Base-by-base conservation (phyloP, 2,113 vertebrate genomes). In the Phaethornis superciliosus region DNA sequence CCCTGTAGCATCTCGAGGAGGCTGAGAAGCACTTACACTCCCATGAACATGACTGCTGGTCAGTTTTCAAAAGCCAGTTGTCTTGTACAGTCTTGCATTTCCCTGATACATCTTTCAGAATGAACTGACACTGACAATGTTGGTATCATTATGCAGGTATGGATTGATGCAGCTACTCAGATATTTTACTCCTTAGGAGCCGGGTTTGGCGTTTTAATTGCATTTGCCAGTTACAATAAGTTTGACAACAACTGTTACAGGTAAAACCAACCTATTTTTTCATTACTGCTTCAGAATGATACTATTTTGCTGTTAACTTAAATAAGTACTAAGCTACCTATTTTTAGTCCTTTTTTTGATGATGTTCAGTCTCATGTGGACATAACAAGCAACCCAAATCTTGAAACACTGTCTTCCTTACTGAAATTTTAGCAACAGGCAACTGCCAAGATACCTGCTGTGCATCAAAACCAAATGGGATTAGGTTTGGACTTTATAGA, bases 171-270 rank as follows among this genome's bases (percentile, higher is more conserved):
- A 70, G 99, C 99, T 54, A 99, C 99, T 24, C 99, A 99, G 97
- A 99, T 99, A 95, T 99, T 99, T 96, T 99, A 99, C 96, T 99
- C 99, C 28, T 95, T 99, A 81, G 99, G 99, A 86, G 99, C 99
- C 17, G 99, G 99, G 23, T 99, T 99, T 94, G 99, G 99, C 4
- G 99, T 99, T 85, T 97, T 99, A 88, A 99, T 99, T 93, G 99
- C 99, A 14, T 99, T 99, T 97, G 99, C 99, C 94, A 99, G 99
- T 97, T 99, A 99, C 96, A 99, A 99, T 95, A 99, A 99, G 95
- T 99, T 99, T 94, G 98, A 99, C 98, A 99, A 99, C 97, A 99
- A 99, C 95, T 99, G 99, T 93, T 99, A 99, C 97, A 98, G 99
- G 99, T 99, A 97, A 97, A 97, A 83, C 4, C 4, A 89, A 15